phyloP scores from a whole-genome alignment of 2,113 vertebrate species.

The Scytalopus superciliaris region DNA sequence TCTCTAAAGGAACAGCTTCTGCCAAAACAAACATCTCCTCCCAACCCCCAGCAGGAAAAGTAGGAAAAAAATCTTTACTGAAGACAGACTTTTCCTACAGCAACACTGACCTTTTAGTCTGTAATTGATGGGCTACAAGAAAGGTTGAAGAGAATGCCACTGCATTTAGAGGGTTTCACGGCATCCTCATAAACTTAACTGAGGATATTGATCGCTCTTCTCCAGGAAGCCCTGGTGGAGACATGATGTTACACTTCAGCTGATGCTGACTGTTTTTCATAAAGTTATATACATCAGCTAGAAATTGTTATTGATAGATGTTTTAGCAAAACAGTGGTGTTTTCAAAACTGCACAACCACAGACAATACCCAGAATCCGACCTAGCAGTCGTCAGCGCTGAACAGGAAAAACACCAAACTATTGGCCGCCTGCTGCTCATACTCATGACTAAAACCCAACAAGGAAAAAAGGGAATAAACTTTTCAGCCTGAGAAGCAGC shows the following conservation, averaged over 20 bases:
- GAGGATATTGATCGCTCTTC: constrained; percentile 23
- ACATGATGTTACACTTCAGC: constrained; percentile 11
- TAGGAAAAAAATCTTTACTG: background rate
- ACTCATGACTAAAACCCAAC: background rate
- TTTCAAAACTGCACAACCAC: background rate
- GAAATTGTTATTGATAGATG: constrained; percentile 48
- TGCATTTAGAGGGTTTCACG: constrained; percentile 13
- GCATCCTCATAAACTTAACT: constrained; percentile 61
- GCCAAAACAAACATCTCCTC: background rate
- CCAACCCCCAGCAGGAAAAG: background rate
- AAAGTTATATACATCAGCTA: constrained; percentile 31
- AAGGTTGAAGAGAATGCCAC: constrained; percentile 49
- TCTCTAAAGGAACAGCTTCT: background rate
- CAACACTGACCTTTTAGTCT: constrained; percentile 28
- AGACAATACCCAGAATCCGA: background rate
- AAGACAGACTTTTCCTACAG: constrained; percentile 12
- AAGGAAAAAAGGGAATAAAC: background rate
- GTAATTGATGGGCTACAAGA: constrained; percentile 58
- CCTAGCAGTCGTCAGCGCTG: background rate
- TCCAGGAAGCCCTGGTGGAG: constrained; percentile 3
- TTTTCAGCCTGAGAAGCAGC: background rate
- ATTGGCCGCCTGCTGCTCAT: background rate
- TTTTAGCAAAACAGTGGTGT: background rate
- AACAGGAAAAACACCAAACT: background rate
- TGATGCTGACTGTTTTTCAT: constrained; percentile 30